Percentiles rank a stretch among this genome's conserved stretches.
Conservation (phyloP, 2,888 invertebrate species). For the Trissoscelio sp. region DNA sequence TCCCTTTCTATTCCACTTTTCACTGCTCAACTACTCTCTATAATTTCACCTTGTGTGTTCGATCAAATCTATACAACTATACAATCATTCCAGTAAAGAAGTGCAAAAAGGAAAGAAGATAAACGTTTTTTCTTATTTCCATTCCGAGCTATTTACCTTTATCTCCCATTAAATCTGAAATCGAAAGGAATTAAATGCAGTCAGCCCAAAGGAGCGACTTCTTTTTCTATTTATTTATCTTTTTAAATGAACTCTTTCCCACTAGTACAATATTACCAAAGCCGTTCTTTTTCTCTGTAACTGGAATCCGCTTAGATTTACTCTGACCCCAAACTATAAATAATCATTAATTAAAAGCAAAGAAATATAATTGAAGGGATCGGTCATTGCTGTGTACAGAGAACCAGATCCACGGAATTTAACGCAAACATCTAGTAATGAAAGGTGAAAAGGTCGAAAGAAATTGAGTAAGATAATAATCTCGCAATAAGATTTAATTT, state of each 20-base stretch:
- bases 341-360: not conserved
- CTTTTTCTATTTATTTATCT: too few species aligned
- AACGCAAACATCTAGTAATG: slow-evolving; percentile 9
- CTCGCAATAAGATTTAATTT: not conserved
- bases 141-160: not conserved
- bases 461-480: not conserved
- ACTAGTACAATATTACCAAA: not conserved
- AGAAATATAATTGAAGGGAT: slow-evolving; percentile 8
- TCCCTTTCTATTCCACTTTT: too few species aligned
- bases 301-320: not conserved
- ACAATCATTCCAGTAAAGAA: too few species aligned
- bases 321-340: not conserved
- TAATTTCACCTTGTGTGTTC: too few species aligned
- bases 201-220: not conserved
- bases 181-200: not conserved
- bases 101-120: too few species aligned
- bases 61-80: too few species aligned
- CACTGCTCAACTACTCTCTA: too few species aligned
- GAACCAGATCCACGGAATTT: not conserved
- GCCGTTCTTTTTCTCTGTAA: not conserved
- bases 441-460: not conserved
- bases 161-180: not conserved
- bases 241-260: not conserved
- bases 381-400: not conserved
- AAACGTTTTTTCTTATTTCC: not conserved